Conservation (phyloP, 2,113 vertebrate genomes). For the Donacobius atricapilla region DNA sequence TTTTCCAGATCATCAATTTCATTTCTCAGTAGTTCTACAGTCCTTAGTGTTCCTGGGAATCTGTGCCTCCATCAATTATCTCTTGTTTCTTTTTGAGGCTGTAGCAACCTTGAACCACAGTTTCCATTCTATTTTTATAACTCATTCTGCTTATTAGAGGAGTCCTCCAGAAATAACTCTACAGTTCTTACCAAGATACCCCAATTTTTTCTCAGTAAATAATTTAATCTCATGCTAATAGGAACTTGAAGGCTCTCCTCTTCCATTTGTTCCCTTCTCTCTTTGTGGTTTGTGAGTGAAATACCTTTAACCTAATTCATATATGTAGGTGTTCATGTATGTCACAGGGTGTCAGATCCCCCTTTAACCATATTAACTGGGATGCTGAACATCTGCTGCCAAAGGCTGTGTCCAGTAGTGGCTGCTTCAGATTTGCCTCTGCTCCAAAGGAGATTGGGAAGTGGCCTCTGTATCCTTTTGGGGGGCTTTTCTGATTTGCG, state of each 20-base stretch:
- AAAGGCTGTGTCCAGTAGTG: not conserved
- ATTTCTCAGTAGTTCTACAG: constrained; percentile 25
- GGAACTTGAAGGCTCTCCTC: not conserved
- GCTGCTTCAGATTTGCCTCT: not conserved
- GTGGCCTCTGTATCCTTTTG: not conserved
- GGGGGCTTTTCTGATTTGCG: not conserved
- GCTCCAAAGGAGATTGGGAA: not conserved
- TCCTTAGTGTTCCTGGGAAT: constrained; percentile 11
- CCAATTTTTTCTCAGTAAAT: not conserved
- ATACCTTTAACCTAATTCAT: not conserved
- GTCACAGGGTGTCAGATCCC: not conserved
- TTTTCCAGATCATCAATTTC: constrained; percentile 58
- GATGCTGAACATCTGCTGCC: not conserved
- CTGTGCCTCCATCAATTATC: constrained; percentile 28
- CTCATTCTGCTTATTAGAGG: not conserved
- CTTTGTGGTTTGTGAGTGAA: not conserved
- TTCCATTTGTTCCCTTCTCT: not conserved
- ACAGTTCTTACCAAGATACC: not conserved
- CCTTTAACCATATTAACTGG: not conserved
- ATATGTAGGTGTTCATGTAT: accelerated
- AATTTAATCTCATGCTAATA: not conserved
- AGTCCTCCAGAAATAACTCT: not conserved
- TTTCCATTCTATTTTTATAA: constrained; percentile 8
- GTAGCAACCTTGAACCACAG: constrained; percentile 5
- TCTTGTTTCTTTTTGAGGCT: not conserved